These are phyloP conservation scores for Leistus spinibarbis DNA, from an alignment of 2,888 invertebrate genomes.

Conservation along the genomic window DNA sequence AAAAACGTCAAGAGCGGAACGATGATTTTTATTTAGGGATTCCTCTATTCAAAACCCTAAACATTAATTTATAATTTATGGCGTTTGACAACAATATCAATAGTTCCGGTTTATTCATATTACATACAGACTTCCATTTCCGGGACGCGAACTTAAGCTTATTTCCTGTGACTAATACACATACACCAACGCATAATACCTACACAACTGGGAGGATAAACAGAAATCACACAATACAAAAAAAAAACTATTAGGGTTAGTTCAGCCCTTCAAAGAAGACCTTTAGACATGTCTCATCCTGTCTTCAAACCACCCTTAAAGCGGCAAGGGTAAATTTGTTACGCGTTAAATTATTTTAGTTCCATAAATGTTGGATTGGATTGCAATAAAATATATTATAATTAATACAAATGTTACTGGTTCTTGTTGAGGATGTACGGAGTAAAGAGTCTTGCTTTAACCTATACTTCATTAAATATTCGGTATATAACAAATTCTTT, in stretches of 20 bases:
- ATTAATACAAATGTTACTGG: too few relatives aligned
- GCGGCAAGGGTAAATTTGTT: not conserved
- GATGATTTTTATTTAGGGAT: too few relatives aligned
- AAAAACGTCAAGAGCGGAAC: too few relatives aligned
- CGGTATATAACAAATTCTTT: too few relatives aligned
- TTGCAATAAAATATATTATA: too few relatives aligned
- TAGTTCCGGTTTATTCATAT: not conserved
- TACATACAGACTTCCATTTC: not conserved
- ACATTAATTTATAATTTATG: not conserved
- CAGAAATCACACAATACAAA: not conserved
- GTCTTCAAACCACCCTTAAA: constrained; percentile 10
- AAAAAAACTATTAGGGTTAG: not conserved
- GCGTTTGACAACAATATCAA: not conserved
- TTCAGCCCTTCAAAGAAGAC: constrained; percentile 7
- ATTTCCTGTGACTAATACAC: not conserved
- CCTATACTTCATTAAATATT: too few relatives aligned
- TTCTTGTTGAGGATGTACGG: too few relatives aligned
- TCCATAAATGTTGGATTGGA: too few relatives aligned
- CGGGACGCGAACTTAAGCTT: not conserved
- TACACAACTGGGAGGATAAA: not conserved
- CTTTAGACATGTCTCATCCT: constrained; percentile 24
- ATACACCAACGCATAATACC: not conserved
- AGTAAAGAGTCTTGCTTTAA: too few relatives aligned
- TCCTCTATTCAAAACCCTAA: too few relatives aligned
- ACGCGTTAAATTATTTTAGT: too few relatives aligned